Percentiles rank a stretch among this genome's conserved stretches.
Conservation (phyloP, 2,113 vertebrate genomes). For the Pomatostomus ruficeps region DNA sequence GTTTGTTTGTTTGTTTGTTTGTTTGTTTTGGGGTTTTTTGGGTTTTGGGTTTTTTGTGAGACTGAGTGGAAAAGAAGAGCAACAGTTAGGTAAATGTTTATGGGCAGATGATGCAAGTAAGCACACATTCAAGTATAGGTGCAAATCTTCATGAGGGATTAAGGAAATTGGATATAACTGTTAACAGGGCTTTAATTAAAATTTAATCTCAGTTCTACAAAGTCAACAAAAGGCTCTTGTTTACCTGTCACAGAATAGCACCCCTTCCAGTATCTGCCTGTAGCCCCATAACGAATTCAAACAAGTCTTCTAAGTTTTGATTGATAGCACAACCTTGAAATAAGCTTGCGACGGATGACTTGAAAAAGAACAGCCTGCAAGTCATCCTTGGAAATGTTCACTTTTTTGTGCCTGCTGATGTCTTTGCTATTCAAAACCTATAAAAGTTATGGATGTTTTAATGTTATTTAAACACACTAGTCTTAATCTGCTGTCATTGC, state of each 20-base stretch:
- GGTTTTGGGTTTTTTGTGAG: too few relatives aligned
- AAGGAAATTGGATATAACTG: background rate
- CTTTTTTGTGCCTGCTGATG: background rate
- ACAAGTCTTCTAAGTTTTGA: background rate
- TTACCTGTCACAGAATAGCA: background rate
- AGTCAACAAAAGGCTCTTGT: background rate
- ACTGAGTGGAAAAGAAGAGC: background rate
- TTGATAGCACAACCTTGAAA: background rate
- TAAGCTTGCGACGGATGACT: background rate
- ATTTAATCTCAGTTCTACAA: background rate
- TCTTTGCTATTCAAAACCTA: background rate
- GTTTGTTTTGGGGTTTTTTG: too few relatives aligned
- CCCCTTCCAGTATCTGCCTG: background rate
- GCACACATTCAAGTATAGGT: background rate
- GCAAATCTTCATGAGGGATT: background rate
- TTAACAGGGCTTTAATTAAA: background rate
- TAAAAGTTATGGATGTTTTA: constrained; percentile 13
- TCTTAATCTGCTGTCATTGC: constrained; percentile 7
- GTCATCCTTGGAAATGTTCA: background rate
- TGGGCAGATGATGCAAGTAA: background rate
- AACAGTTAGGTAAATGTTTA: background rate
- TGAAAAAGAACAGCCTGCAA: background rate
- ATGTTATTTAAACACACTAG: constrained; percentile 24
- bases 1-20: too few relatives aligned
- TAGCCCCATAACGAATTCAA: background rate